These are phyloP conservation scores for Pecten maximus DNA, from an alignment of 2,888 invertebrate species.

Conservation along the genomic window DNA sequence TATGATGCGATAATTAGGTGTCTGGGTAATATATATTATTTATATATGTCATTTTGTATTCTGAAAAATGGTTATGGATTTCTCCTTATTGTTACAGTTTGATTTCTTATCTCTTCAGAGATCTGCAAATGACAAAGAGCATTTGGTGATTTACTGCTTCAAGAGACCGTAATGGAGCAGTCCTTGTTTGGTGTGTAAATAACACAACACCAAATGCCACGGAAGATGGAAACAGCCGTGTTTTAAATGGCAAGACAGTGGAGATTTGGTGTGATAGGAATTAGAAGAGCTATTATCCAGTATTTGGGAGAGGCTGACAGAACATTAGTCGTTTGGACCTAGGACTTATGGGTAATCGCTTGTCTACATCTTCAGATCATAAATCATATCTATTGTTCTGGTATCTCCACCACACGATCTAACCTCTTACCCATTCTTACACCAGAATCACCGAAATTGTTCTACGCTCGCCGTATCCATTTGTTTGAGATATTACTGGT, in stretches of 20 bases:
- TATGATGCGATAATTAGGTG: neutral
- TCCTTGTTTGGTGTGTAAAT: neutral
- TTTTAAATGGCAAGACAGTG: constrained; percentile 25
- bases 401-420: neutral
- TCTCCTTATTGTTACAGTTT: neutral
- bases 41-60: neutral
- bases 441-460: constrained; percentile 9
- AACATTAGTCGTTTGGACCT: constrained; percentile 23
- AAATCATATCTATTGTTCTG: constrained; percentile 23
- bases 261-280: constrained; percentile 10
- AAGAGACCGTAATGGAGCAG: neutral
- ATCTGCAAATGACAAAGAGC: neutral
- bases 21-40: neutral
- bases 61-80: neutral
- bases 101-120: neutral
- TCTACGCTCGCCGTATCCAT: constrained; percentile 13
- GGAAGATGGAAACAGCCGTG: neutral
- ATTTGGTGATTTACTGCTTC: neutral
- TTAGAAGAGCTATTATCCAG: neutral
- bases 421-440: neutral
- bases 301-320: neutral
- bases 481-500: neutral
- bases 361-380: constrained; percentile 19
- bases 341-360: neutral
- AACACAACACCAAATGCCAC: constrained; percentile 3